Evolutionary conservation across 1,140 invertebrate species (phyloP).

Genomic region (Aphis gossypii): DNA sequence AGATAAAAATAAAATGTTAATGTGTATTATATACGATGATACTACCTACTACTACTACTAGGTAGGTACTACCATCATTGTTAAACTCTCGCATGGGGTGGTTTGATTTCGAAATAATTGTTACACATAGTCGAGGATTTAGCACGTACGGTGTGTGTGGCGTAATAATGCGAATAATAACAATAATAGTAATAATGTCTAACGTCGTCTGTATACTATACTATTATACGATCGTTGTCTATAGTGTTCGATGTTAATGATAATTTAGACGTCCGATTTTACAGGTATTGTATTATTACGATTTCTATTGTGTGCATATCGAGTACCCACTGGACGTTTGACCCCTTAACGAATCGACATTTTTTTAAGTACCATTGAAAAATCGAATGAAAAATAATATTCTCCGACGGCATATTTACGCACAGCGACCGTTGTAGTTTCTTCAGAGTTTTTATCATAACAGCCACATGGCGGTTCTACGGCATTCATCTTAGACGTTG

Average conservation of each 20-base stretch:
- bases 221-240: not conserved
- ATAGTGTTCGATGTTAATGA: not conserved
- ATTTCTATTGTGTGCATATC: not conserved
- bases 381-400: not conserved
- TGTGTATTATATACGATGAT: too few relatives aligned
- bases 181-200: not conserved
- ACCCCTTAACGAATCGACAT: not conserved
- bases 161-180: not conserved
- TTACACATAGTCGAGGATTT: not conserved
- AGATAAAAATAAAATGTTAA: not conserved
- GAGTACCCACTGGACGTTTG: not conserved
- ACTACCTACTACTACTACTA: not conserved
- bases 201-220: not conserved
- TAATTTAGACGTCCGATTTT: not conserved
- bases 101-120: not conserved
- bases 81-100: not conserved
- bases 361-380: not conserved
- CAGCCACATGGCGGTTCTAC: not conserved
- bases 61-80: not conserved
- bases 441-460: not conserved
- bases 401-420: not conserved
- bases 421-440: not conserved
- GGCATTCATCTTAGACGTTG: not conserved
- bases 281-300: not conserved
- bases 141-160: not conserved